These are phyloP conservation scores for Achlya flavicornis DNA, from an alignment of 2,888 invertebrate species.

Conservation along the genomic window DNA sequence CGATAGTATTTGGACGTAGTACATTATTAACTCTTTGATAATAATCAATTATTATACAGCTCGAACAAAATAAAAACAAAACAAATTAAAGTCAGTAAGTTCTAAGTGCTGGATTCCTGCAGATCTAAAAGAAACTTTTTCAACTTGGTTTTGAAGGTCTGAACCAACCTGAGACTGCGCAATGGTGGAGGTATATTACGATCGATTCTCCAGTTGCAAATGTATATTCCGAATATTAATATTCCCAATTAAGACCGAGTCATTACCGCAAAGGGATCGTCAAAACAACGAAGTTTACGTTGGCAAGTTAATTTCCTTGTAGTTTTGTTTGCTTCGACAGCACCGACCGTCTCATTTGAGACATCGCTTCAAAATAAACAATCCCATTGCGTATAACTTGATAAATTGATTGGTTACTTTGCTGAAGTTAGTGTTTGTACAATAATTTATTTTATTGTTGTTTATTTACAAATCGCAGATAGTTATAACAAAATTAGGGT, in stretches of 20 bases:
- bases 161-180: too few species aligned
- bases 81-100: too few species aligned
- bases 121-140: too few species aligned
- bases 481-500: neutral
- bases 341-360: conserved; percentile 19
- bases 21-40: too few species aligned
- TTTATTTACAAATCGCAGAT: neutral
- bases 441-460: neutral
- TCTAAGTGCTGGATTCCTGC: too few species aligned
- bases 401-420: conserved; percentile 13
- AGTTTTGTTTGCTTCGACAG: conserved; percentile 24
- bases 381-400: conserved; percentile 22
- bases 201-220: too few species aligned
- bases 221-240: conserved; percentile 18
- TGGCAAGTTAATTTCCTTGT: conserved; percentile 29
- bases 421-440: neutral
- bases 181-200: too few species aligned
- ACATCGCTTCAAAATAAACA: conserved; percentile 29
- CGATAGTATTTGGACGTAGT: too few species aligned
- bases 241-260: conserved; percentile 19
- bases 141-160: too few species aligned
- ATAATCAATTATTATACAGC: too few species aligned
- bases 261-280: conserved; percentile 21
- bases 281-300: conserved; percentile 27
- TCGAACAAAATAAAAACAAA: too few species aligned